Evolutionary conservation across 1,140 invertebrate species (phyloP).

Genomic region (Hesperophylax magnus): DNA sequence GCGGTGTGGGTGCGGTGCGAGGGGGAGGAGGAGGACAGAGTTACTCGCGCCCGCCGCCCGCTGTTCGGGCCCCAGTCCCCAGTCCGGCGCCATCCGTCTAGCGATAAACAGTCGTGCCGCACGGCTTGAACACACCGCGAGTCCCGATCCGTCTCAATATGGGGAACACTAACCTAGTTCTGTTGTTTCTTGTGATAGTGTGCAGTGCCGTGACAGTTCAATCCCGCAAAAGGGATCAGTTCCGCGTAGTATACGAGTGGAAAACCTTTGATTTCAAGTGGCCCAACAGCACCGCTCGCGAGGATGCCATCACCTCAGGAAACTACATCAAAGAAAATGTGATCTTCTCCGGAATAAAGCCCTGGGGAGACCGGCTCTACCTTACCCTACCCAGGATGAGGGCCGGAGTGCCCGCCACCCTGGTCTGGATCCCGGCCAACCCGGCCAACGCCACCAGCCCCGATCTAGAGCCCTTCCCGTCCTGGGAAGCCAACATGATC

Average conservation of each 20-base stretch:
- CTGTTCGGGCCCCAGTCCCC: not conserved
- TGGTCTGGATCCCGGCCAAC: constrained; percentile 73
- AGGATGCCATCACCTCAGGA: constrained; percentile 65
- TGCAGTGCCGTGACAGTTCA: constrained; percentile 43
- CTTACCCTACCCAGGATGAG: constrained; percentile 77
- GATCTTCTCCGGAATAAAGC: constrained; percentile 75
- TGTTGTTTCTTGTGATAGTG: constrained; percentile 8
- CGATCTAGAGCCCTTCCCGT: constrained; percentile 76
- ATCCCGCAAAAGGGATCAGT: constrained; percentile 65
- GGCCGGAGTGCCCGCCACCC: constrained; percentile 76
- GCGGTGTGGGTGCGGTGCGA: not conserved
- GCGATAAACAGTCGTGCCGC: constrained; percentile 17
- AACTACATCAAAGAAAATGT: constrained; percentile 75
- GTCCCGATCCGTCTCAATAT: constrained; percentile 29
- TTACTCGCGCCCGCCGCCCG: not conserved
- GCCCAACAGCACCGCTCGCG: constrained; percentile 62
- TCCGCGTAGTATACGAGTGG: constrained; percentile 71
- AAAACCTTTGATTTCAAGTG: constrained; percentile 68
- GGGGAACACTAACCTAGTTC: not conserved
- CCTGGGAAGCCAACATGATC: constrained; percentile 76
- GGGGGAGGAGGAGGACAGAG: not conserved
- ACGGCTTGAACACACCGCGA: not conserved
- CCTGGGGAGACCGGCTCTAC: constrained; percentile 75
- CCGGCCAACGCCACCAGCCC: constrained; percentile 71
- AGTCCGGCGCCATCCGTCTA: constrained; percentile 26